Base-by-base conservation (phyloP, 1,140 invertebrate genomes). In the Galendromus occidentalis region DNA sequence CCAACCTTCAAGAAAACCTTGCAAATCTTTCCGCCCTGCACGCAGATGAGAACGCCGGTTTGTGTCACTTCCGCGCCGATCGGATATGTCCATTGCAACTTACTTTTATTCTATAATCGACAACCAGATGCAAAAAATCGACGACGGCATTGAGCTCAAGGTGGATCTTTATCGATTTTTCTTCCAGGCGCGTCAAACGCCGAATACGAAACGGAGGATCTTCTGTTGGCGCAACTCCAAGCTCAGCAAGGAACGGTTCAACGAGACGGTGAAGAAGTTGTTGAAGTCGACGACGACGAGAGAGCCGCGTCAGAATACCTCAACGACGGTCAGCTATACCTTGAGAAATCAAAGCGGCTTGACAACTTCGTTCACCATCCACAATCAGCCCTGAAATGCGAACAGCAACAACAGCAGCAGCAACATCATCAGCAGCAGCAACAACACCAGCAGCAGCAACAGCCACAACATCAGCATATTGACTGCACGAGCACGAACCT, bases 141-240 rank as follows among this genome's bases (percentile, higher is more conserved):
- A n/a, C n/a, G n/a, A n/a, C n/a, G 33, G 33, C 4, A 39, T 6
- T 39, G 33, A 39, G 9, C 33, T 39, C 9, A 39, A 39, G 4
- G 9, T 39, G n/a, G n/a, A n/a, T n/a, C n/a, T n/a, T n/a, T n/a
- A n/a, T 39, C 33, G 33, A 39, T 6, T 39, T 39, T 9, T 17
- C 45, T 59, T 22, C 22, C 51, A 59, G 51, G 51, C 25, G 51
- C 51, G 51, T 59, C 51, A 59, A 59, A 59, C 33, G 51, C 25
- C 22, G 51, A 59, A 22, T 59, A 59, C 22, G 51, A 59, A 17
- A 59, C 51, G 51, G 51, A 59, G 33, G 51, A 59, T 18, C 51
- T 59, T 59, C 51, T 59, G 51, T 0, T 59, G 51, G 51, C 51
- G 22, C 51, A 59, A 33, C 51, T 59, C 14, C 51, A 59, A 33